A percentile compares a stretch with the other conserved stretches of the same genome.
These are phyloP conservation scores for Holcopasites calliopsidis DNA, from an alignment of 1,140 invertebrate genomes.

Conservation along the genomic window DNA sequence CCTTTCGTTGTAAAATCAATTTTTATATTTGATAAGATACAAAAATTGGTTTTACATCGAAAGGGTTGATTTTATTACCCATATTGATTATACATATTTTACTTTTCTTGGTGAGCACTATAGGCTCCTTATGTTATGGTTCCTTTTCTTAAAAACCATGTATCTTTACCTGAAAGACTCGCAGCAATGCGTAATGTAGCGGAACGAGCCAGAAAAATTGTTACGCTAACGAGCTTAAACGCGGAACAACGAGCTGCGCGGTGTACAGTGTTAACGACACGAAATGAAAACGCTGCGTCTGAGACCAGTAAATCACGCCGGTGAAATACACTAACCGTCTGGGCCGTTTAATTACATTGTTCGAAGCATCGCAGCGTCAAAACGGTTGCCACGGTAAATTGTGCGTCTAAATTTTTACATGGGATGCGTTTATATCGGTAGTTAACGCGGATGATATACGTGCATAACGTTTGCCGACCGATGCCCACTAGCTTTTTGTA, in stretches of 20 bases:
- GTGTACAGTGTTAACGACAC: slow-evolving; percentile 55
- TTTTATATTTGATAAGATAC: no score
- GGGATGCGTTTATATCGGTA: slow-evolving; percentile 63
- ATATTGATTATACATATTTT: no score
- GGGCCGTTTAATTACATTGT: slow-evolving; percentile 49
- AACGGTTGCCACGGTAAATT: slow-evolving; percentile 1
- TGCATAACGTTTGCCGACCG: slow-evolving; percentile 50
- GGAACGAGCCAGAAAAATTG: slow-evolving; percentile 52
- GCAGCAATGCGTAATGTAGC: slow-evolving; percentile 47
- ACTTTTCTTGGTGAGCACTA: no score
- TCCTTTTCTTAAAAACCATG: no score
- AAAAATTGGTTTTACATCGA: no score
- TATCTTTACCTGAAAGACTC: background rate
- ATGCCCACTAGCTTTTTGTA: slow-evolving; percentile 43
- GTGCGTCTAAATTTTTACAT: slow-evolving; percentile 38
- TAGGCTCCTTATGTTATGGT: no score
- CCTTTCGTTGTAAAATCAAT: no score
- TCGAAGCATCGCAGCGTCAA: slow-evolving; percentile 5
- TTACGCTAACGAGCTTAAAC: slow-evolving; percentile 25
- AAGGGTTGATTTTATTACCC: no score
- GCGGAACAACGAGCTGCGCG: slow-evolving; percentile 2
- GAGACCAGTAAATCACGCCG: slow-evolving; percentile 21
- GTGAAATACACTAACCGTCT: slow-evolving; percentile 35
- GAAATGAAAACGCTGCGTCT: slow-evolving; percentile 44
- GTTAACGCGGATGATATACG: slow-evolving; percentile 59